Evolutionary conservation across 1,140 invertebrate species (phyloP).

Genomic region (Panagrolaimus sp.): DNA sequence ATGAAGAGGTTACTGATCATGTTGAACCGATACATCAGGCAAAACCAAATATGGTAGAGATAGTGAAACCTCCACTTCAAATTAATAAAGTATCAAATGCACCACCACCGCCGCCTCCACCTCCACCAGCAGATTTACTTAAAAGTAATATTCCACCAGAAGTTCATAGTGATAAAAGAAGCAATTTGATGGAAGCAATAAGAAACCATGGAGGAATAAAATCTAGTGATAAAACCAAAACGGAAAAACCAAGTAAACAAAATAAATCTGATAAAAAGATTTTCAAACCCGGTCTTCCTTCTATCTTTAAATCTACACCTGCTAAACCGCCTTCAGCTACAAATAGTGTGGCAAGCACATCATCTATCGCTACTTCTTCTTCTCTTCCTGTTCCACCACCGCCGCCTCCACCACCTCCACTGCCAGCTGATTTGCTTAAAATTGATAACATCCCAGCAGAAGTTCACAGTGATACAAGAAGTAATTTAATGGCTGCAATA

Average conservation of each 20-base stretch:
- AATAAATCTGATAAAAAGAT: background rate
- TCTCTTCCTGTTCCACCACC: conserved; percentile 22
- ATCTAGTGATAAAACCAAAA: background rate
- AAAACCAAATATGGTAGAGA: background rate
- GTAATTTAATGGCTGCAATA: background rate
- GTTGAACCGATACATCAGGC: background rate
- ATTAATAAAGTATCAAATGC: background rate
- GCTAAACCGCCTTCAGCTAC: too few relatives aligned
- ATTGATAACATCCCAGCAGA: too few relatives aligned
- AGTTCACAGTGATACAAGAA: background rate
- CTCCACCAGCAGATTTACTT: background rate
- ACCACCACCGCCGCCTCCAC: background rate
- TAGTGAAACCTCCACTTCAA: background rate
- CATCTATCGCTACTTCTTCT: background rate
- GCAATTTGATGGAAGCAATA: background rate
- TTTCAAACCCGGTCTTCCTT: too few relatives aligned
- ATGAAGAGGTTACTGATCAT: background rate
- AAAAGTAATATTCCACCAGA: background rate
- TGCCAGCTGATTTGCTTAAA: background rate
- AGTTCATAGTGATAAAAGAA: background rate
- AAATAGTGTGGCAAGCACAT: too few relatives aligned
- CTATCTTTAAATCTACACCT: too few relatives aligned
- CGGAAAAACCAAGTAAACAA: background rate
- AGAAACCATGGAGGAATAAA: background rate
- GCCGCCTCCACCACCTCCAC: conserved; percentile 1